phyloP scores from a whole-genome alignment of 1,140 invertebrate genomes.

The Cyclargus thomasi region DNA sequence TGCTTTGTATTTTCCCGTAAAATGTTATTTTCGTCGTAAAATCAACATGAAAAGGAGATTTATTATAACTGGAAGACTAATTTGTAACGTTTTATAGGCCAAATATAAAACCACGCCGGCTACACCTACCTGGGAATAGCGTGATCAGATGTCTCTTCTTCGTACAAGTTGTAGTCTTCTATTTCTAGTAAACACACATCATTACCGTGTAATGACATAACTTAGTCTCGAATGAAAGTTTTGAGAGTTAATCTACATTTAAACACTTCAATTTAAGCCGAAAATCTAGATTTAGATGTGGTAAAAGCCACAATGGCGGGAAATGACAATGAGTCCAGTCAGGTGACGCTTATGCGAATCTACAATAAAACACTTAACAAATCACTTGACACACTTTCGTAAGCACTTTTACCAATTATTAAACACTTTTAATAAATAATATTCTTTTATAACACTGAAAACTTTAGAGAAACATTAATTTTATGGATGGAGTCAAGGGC shows the following conservation, averaged over 20 bases:
- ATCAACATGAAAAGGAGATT: slow-evolving; percentile 19
- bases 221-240: slow-evolving; percentile 44
- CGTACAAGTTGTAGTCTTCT: slow-evolving; percentile 73
- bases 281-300: slow-evolving; percentile 46
- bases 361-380: slow-evolving; percentile 33
- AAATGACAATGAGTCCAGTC: slow-evolving; percentile 74
- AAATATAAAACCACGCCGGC: slow-evolving; percentile 62
- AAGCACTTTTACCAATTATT: slow-evolving; percentile 26
- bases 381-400: slow-evolving; percentile 29
- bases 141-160: slow-evolving; percentile 73
- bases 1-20: slow-evolving; percentile 29
- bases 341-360: slow-evolving; percentile 70
- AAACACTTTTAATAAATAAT: slow-evolving; percentile 27
- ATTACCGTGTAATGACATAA: slow-evolving; percentile 74
- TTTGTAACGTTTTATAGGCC: slow-evolving; percentile 21
- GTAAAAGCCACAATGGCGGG: slow-evolving; percentile 73
- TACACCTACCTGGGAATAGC: slow-evolving; percentile 67
- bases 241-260: slow-evolving; percentile 44
- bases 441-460: slow-evolving; percentile 35
- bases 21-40: background rate
- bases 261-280: slow-evolving; percentile 41
- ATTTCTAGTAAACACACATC: slow-evolving; percentile 72
- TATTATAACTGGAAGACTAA: slow-evolving; percentile 12
- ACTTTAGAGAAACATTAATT: slow-evolving; percentile 63
- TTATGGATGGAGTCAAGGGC: slow-evolving; percentile 61